phyloP scores from a whole-genome alignment of 2,888 invertebrate genomes.

The Amphipoea oculea region DNA sequence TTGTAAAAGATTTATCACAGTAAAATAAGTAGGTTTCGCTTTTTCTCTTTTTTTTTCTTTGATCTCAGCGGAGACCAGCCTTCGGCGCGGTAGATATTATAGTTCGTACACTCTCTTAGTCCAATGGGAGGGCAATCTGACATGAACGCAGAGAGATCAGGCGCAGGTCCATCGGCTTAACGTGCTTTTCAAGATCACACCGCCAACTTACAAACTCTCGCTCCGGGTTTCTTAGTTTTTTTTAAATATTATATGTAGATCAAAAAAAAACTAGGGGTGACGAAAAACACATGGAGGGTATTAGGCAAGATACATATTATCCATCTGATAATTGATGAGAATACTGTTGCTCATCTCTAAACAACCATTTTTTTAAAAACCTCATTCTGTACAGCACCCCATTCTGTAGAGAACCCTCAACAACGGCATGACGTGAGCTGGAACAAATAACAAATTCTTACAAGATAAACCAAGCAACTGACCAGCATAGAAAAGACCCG shows the following conservation, averaged over 20 bases:
- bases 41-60: too few relatives aligned
- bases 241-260: neutral
- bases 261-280: neutral
- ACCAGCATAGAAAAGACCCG: slow-evolving; percentile 6
- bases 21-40: neutral
- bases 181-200: neutral
- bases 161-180: neutral
- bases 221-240: neutral
- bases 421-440: neutral
- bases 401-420: neutral
- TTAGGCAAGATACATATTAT: too few relatives aligned
- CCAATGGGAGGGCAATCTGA: too few relatives aligned
- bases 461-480: neutral
- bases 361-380: neutral
- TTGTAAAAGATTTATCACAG: neutral
- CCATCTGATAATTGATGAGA: neutral
- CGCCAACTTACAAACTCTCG: neutral
- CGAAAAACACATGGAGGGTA: neutral
- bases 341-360: neutral
- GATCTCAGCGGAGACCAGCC: neutral
- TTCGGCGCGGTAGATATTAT: neutral
- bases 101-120: neutral
- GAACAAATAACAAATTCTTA: neutral
- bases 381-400: neutral
- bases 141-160: too few relatives aligned